These are phyloP conservation scores for Siniperca knerii DNA, from an alignment of 2,113 vertebrate species.

Conservation along the genomic window DNA sequence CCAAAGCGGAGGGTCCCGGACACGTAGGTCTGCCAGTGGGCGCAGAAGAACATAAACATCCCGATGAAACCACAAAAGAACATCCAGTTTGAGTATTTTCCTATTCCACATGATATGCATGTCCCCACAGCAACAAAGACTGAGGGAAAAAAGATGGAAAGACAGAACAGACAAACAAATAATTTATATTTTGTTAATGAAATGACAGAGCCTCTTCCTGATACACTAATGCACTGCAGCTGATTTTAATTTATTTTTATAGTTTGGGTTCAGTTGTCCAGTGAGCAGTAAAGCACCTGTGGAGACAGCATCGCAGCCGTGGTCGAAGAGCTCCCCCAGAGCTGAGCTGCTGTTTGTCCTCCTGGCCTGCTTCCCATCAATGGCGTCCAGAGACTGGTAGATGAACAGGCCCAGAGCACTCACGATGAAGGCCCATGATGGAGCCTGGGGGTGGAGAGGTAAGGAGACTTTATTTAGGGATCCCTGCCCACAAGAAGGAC, in stretches of 20 bases:
- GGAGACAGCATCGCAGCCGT: slow-evolving; percentile 97
- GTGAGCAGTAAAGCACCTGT: slow-evolving; percentile 88
- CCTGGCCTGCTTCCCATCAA: slow-evolving; percentile 98
- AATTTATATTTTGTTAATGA: background rate
- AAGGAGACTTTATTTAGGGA: background rate
- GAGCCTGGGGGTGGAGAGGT: slow-evolving; percentile 83
- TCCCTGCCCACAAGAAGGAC: background rate
- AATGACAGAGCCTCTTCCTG: too few relatives aligned
- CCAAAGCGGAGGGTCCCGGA: slow-evolving; percentile 95
- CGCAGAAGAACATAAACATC: slow-evolving; percentile 98
- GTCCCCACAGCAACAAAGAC: slow-evolving; percentile 94
- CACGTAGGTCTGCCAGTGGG: slow-evolving; percentile 99
- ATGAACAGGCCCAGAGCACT: slow-evolving; percentile 93
- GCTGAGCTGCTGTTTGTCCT: slow-evolving; percentile 95
- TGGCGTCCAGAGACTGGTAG: slow-evolving; percentile 98
- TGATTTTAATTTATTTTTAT: background rate
- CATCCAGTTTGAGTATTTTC: slow-evolving; percentile 90
- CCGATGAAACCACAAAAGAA: slow-evolving; percentile 96
- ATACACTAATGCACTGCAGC: background rate
- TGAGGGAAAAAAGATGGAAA: slow-evolving; percentile 65
- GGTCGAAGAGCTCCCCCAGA: slow-evolving; percentile 97
- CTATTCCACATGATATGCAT: slow-evolving; percentile 91
- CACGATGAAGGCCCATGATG: slow-evolving; percentile 91
- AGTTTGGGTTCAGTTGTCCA: too few relatives aligned
- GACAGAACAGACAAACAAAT: background rate